Evolutionary conservation across 2,888 invertebrate species (phyloP), one percentile per base, ranked within the genome.

Genomic region (Lysandra coridon): DNA sequence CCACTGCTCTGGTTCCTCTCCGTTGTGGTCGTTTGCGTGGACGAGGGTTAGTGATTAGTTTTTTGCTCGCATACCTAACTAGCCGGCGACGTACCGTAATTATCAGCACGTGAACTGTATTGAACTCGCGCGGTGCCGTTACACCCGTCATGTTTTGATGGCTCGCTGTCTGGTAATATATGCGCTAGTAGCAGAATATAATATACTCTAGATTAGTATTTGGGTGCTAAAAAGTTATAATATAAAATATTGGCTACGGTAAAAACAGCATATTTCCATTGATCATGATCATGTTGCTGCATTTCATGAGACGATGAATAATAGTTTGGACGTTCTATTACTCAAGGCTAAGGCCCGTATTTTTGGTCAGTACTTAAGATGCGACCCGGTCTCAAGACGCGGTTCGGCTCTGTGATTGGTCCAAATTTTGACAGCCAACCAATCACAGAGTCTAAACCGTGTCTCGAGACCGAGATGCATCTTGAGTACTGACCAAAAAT

Each of bases 121-220:
- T 76, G 76, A 76, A 53, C 76, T 14, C 76, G 53, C 49, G 7
- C 69, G 33, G 10, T 57, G 76, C 76, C 76, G 76, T 76, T 76
- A 76, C 74, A 40, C 23, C 40, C 44, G 17, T 74, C n/a, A 44
- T 44, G 17, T 73, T 73, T 37, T 73, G 53, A 76, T 17, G 33
- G 14, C 76, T 57, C 6, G 23, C 53, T 53, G 30, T 53, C 23
- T 53, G 30, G 7, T 57, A 14, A 6, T 57, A 57, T 17, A 30
- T 64, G 64, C 23, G 10, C 60, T 60, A 60, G 6, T 49, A 49
- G 49, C 49, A 49, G 10, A 49, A 12, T 49, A 12, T 49, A 49
- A 12, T 49, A 49, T 49, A 3, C 49, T 49, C 57, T 57, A 57
- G 17, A 57, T 57, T 17, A 57, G 57, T 57, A 17, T 73, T 73